These are phyloP conservation scores for Chironomus riparius DNA, from an alignment of 2,888 invertebrate species.

Conservation along the genomic window DNA sequence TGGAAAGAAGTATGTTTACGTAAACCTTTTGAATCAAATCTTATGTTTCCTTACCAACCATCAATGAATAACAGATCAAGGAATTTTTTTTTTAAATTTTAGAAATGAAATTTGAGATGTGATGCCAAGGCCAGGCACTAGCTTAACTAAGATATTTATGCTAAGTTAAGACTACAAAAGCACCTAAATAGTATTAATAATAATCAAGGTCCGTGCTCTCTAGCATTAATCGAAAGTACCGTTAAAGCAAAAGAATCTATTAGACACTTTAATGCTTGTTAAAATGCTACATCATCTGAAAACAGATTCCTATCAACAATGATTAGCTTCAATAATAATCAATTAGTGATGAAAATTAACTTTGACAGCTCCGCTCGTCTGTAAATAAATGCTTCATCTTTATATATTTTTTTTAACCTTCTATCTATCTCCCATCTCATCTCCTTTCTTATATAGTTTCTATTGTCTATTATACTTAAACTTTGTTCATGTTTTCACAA, in stretches of 20 bases:
- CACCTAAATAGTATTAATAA: too few species aligned
- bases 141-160: too few species aligned
- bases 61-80: neutral
- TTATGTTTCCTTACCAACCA: neutral
- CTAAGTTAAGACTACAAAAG: too few species aligned
- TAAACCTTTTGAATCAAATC: neutral
- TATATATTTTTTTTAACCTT: neutral
- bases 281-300: neutral
- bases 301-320: neutral
- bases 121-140: too few species aligned
- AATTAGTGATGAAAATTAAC: slow-evolving; percentile 15
- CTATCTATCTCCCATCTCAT: neutral
- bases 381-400: neutral
- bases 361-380: slow-evolving; percentile 1
- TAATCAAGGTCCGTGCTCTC: too few species aligned
- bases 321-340: neutral
- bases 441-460: too few species aligned
- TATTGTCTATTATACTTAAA: neutral
- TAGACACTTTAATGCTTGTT: neutral
- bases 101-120: too few species aligned
- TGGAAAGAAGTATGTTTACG: neutral
- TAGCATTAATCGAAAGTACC: too few species aligned
- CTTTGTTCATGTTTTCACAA: slow-evolving; percentile 12
- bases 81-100: too few species aligned
- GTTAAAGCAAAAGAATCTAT: too few species aligned